Base-by-base conservation (phyloP, 2,797 vertebrate species). In the Falco columbarius region DNA sequence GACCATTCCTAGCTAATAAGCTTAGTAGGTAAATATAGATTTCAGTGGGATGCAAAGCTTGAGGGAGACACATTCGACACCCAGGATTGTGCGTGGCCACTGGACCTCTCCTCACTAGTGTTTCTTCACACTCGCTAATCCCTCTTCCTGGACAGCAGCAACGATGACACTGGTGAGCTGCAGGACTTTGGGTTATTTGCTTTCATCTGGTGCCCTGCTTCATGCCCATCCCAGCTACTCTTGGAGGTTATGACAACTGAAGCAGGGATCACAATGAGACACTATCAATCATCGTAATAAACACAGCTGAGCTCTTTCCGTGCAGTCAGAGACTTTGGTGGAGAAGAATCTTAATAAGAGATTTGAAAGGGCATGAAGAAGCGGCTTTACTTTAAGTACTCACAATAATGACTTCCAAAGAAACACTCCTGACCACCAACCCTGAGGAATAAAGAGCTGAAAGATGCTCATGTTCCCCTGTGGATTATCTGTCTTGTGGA, bases 1-100 rank as follows among this genome's bases (percentile, higher is more conserved):
- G 90, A 56, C 81, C 95, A 74, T 4, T 94, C 54, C 92, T 20
- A 80, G 46, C 74, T 56, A 40, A 47, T 59, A 81, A 89, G 77
- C 71, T 84, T 59, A 94, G 90, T 30, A 91, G 95, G 84, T 91
- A 92, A 96, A 95, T 94, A 97, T 89, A 96, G 93, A 89, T 93
- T 91, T 85, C 44, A 91, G 91, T 61, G 77, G 74, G 92, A 94
- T 21, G 63, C 32, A 95, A 89, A 84, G 86, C 90, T 70, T 80
- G 47, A 74, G 76, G 93, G 86, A 81, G 86, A 40, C 12, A 40
- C 38, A 92, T 44, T 67, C 13, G 84, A 97, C 92, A 93, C 92
- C 71, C 74, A 61, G 85, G 81, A 87, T 38, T 44, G 29, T 7
- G 67, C 52, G 66, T 85, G 93, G 90, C 63, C 67, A n/a, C 67